Evolutionary conservation across 2,797 vertebrate genomes (phyloP), one percentile per base, ranked within the genome.

Genomic region (Rhabdomys pumilio): DNA sequence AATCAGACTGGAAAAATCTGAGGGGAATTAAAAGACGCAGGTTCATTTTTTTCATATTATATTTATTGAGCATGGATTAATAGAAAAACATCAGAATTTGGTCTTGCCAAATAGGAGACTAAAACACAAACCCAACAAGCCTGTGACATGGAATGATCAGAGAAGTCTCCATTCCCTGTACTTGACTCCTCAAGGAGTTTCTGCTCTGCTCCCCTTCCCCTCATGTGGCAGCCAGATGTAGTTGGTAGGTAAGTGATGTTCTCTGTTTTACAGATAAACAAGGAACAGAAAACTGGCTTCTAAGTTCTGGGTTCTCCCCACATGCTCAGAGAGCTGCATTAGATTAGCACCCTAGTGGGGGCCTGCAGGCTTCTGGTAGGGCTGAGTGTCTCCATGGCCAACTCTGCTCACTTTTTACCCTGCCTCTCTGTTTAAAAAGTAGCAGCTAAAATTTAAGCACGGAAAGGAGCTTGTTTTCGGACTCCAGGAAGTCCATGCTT

Each of bases 201-300:
- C 77, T 55, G 31, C 84, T 80, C 38, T 76, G 89, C 90, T 73
- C 34, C 94, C 50, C 95, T 86, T 79, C 44, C 8, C 1, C 34
- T 83, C 95, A 79, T 95, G 91, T 95, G 96, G 90, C 73, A 38
- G 59, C 92, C 97, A 97, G 95, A 96, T 92, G 86, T 59, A n/a
- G 34, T 20, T 50, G 31, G 94, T 81, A 89, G 95, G 53, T 94
- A 65, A 92, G 82, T 2, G 0, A 31, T 53, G 73, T 10, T 92
- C 50, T 92, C 63, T 79, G 0, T 61, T 86, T 93, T 73, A 73
- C 93, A 95, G 76, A 93, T 57, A 81, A 94, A 59, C 90, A 11
- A 90, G 90, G 59, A 95, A 20, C 38, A 65, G 82, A 85, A 86
- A 67, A 19, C 87, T 79, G 89, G 61, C 63, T 82, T 94, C 83